phyloP scores from a whole-genome alignment of 2,797 vertebrate genomes.

The Pogonophryne albipinna region DNA sequence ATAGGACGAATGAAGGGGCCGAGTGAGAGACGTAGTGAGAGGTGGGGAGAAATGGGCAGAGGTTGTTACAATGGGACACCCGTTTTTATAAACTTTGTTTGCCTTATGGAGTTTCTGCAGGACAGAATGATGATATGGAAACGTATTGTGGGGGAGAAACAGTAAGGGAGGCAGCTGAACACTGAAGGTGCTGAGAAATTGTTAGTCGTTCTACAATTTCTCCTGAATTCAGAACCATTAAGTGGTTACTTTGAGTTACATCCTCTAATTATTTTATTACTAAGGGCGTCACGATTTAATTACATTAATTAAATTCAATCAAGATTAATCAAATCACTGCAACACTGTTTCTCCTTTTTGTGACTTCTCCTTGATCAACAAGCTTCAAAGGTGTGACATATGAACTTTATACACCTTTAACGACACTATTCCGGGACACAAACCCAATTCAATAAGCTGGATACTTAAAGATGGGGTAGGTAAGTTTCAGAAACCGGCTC shows the following conservation, averaged over 20 bases:
- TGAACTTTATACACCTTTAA: too few relatives aligned
- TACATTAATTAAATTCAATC: too few relatives aligned
- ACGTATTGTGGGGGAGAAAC: conserved; percentile 37
- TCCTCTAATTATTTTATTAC: neutral
- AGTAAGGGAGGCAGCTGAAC: conserved; percentile 6
- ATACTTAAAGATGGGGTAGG: too few relatives aligned
- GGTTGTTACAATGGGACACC: conserved; percentile 38
- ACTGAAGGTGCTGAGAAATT: neutral
- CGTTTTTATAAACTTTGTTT: conserved; percentile 35
- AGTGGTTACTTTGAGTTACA: neutral
- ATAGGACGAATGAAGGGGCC: conserved; percentile 56
- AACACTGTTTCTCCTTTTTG: neutral
- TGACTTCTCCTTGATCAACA: neutral
- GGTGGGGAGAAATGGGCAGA: conserved; percentile 48
- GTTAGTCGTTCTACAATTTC: neutral
- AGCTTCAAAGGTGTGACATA: too few relatives aligned
- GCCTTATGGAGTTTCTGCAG: conserved; percentile 32
- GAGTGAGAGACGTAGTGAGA: conserved; percentile 17
- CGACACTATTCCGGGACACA: too few relatives aligned
- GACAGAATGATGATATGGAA: conserved; percentile 31
- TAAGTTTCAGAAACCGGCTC: too few relatives aligned
- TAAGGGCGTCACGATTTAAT: neutral
- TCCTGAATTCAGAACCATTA: neutral
- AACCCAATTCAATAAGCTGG: too few relatives aligned
- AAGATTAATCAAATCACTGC: neutral